Evolutionary conservation across 2,113 vertebrate species (phyloP).

Genomic region (Neodontobutis hainanensis): DNA sequence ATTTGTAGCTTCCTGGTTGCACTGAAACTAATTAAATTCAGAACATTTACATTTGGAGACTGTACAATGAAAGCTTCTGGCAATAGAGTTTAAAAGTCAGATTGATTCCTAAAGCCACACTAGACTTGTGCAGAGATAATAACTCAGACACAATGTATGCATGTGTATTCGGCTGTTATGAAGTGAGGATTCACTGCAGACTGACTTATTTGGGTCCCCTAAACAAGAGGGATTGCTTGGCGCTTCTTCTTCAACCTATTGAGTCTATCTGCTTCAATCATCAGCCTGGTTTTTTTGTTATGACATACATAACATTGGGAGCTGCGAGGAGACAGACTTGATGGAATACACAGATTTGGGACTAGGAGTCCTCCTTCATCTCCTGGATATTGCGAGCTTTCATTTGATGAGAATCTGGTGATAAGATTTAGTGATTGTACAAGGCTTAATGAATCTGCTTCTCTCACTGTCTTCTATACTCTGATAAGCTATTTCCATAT

Average conservation of each 20-base stretch:
- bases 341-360: conserved; percentile 64
- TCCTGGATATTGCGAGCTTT: conserved; percentile 72
- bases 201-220: conserved; percentile 35
- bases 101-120: conserved; percentile 20
- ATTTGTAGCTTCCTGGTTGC: conserved; percentile 10
- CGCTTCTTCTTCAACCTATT: conserved; percentile 40
- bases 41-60: conserved; percentile 41
- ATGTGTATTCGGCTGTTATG: conserved; percentile 17
- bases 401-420: conserved; percentile 69
- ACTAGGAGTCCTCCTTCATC: conserved; percentile 59
- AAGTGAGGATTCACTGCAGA: conserved; percentile 17
- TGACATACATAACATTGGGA: conserved; percentile 61
- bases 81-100: conserved; percentile 29
- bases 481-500: conserved; percentile 64
- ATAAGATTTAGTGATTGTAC: conserved; percentile 73
- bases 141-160: conserved; percentile 24
- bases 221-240: conserved; percentile 36
- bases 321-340: conserved; percentile 32
- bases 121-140: conserved; percentile 13
- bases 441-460: conserved; percentile 72
- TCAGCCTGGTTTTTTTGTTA: conserved; percentile 49
- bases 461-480: conserved; percentile 59
- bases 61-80: conserved; percentile 36
- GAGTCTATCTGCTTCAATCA: conserved; percentile 38
- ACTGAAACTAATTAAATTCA: conserved; percentile 26